Conservation (phyloP, 2,888 invertebrate species). For the Acholoe squamosa region DNA sequence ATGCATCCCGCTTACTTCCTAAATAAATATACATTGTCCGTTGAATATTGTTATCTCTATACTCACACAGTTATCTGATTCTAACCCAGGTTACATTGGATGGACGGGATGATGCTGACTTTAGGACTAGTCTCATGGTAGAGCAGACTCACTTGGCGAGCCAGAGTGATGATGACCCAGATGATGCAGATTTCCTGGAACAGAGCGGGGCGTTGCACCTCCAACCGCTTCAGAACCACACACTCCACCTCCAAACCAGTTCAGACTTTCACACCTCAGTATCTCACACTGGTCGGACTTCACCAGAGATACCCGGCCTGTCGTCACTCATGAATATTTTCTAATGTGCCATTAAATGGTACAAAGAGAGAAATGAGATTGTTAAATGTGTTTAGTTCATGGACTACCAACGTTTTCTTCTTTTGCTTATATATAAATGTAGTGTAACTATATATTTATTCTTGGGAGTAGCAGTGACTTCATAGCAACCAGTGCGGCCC, state of each 20-base stretch:
- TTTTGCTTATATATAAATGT: no score
- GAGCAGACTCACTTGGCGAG: not conserved
- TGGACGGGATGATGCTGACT: not conserved
- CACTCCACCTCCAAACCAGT: not conserved
- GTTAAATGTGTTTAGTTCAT: not conserved
- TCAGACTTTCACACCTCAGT: not conserved
- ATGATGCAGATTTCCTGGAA: not conserved
- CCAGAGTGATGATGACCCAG: not conserved
- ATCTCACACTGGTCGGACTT: not conserved
- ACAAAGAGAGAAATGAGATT: no score
- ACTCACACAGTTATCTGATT: no score
- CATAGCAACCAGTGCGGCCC: no score
- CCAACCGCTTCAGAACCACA: not conserved
- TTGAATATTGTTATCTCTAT: no score
- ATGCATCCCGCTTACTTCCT: no score
- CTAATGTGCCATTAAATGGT: not conserved
- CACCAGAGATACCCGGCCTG: constrained; percentile 15
- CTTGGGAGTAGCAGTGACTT: no score
- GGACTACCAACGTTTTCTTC: no score
- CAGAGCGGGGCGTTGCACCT: not conserved
- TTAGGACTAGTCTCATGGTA: not conserved
- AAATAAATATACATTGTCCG: no score
- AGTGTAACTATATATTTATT: no score
- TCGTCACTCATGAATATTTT: not conserved
- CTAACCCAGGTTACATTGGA: not conserved